A percentile compares a stretch with the other conserved stretches of the same genome.
Conservation (phyloP, 2,113 vertebrate genomes). For the Corynorhinus townsendii region DNA sequence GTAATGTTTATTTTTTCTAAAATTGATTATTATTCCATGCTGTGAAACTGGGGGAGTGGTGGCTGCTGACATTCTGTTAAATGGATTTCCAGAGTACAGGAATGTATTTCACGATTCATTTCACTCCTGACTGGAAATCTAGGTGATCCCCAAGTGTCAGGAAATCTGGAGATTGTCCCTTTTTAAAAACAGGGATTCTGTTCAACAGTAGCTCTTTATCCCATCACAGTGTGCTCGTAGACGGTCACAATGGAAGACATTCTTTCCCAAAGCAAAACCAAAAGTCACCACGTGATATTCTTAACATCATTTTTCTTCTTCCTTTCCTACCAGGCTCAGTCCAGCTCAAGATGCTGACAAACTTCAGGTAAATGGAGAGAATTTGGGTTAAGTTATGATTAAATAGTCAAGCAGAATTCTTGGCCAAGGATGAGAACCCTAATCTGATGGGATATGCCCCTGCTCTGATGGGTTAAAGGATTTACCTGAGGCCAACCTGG, state of each 20-base stretch:
- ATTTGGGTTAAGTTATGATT: background rate
- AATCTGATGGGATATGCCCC: constrained; percentile 74
- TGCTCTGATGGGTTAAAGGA: constrained; percentile 84
- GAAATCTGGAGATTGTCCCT: background rate
- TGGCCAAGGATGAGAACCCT: constrained; percentile 83
- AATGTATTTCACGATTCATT: background rate
- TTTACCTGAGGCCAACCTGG: constrained; percentile 85
- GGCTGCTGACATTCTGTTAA: background rate
- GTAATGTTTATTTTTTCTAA: background rate
- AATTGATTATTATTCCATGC: background rate
- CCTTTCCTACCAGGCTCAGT: constrained; percentile 6
- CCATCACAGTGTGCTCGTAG: background rate
- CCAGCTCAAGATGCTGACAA: background rate
- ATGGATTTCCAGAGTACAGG: background rate
- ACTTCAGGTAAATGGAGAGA: constrained; percentile 37
- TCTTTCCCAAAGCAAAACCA: background rate
- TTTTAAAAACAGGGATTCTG: background rate
- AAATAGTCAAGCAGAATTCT: constrained; percentile 10
- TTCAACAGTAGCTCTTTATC: background rate
- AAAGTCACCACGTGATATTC: background rate
- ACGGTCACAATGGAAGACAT: background rate
- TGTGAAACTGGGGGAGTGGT: background rate
- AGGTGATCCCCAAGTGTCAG: background rate
- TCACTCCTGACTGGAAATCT: background rate
- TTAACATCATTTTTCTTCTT: background rate